Conservation (phyloP, 2,797 vertebrate species). For the Pogonophryne albipinna region DNA sequence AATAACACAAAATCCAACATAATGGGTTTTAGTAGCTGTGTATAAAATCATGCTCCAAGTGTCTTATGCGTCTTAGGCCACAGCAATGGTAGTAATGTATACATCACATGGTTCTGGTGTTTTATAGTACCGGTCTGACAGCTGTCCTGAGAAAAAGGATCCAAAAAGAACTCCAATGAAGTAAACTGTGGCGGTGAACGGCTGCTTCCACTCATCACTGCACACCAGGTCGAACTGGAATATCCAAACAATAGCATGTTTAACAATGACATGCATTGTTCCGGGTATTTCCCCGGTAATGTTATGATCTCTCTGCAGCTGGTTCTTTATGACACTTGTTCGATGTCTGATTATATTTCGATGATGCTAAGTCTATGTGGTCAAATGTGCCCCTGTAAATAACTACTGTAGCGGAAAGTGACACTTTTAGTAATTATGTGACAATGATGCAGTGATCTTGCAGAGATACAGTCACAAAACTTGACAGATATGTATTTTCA, state of each 20-base stretch:
- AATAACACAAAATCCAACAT: too few relatives aligned
- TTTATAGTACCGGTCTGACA: conserved; percentile 89
- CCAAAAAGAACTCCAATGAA: conserved; percentile 89
- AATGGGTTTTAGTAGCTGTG: too few relatives aligned
- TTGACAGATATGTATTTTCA: too few relatives aligned
- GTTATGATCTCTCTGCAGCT: neutral
- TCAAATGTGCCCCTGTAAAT: too few relatives aligned
- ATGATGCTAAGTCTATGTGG: too few relatives aligned
- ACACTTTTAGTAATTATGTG: too few relatives aligned
- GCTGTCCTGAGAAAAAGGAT: conserved; percentile 89
- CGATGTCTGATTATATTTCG: neutral
- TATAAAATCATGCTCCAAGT: too few relatives aligned
- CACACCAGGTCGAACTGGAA: conserved; percentile 91
- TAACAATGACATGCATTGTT: neutral
- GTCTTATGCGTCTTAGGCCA: too few relatives aligned
- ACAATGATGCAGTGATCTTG: too few relatives aligned
- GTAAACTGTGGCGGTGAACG: conserved; percentile 88
- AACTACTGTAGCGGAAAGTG: too few relatives aligned
- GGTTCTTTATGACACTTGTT: neutral
- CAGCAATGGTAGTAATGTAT: too few relatives aligned
- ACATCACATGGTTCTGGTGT: neutral
- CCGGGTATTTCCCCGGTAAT: neutral
- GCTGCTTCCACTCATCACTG: conserved; percentile 88
- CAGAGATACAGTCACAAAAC: too few relatives aligned
- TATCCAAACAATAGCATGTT: neutral